Percentiles rank a stretch among this genome's conserved stretches.
Evolutionary conservation across 2,888 invertebrate genomes (phyloP).

Genomic region (Yponomeuta evonymella): DNA sequence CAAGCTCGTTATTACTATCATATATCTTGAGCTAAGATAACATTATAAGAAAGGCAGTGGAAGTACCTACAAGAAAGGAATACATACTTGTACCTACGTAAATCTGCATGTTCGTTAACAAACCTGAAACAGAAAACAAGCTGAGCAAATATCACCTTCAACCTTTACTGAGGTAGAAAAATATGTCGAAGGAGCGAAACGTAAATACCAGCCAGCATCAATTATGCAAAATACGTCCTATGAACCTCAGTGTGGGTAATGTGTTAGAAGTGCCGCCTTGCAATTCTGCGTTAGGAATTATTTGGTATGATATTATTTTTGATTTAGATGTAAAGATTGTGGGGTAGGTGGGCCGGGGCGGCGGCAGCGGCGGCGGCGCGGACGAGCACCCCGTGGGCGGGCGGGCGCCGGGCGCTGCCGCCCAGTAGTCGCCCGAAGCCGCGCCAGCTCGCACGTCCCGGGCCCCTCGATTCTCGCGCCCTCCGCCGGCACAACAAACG

Average conservation of each 20-base stretch:
- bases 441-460: constrained; percentile 60
- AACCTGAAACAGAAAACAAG: constrained; percentile 7
- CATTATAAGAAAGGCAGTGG: not conserved
- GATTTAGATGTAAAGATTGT: constrained; percentile 50
- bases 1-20: not conserved
- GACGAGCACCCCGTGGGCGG: constrained; percentile 34
- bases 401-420: constrained; percentile 30
- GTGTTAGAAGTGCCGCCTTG: constrained; percentile 4
- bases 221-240: not conserved
- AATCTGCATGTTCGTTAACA: constrained; percentile 2
- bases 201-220: not conserved
- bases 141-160: constrained; percentile 9
- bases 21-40: not conserved
- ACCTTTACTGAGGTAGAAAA: constrained; percentile 8
- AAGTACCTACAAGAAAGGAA: too few relatives aligned
- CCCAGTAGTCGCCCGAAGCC: constrained; percentile 59
- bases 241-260: not conserved
- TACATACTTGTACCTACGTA: not conserved
- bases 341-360: constrained; percentile 49
- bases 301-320: constrained; percentile 50
- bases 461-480: constrained; percentile 21
- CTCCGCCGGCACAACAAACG: constrained; percentile 50
- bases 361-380: constrained; percentile 45
- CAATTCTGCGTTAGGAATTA: constrained; percentile 27
- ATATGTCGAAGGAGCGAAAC: not conserved